A percentile compares a stretch with the other conserved stretches of the same genome.
Evolutionary conservation across 2,888 invertebrate species (phyloP).

Genomic region (Molanna angustata): DNA sequence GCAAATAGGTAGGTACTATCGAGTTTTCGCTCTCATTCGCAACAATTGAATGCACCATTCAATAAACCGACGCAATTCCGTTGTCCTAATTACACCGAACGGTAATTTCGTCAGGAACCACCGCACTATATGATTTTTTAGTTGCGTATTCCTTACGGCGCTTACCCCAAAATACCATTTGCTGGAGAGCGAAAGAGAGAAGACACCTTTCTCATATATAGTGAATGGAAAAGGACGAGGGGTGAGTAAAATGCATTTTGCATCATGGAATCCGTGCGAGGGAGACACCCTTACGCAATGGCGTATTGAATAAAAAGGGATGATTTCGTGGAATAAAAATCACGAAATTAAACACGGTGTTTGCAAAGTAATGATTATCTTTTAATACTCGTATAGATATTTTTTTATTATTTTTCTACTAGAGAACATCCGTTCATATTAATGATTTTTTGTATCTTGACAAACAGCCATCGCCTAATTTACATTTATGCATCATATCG

Average conservation of each 20-base stretch:
- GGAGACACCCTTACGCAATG: slow-evolving; percentile 26
- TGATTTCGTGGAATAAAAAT: slow-evolving; percentile 27
- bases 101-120: background rate
- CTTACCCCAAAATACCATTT: slow-evolving; percentile 31
- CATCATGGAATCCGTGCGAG: slow-evolving; percentile 27
- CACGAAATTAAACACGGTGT: slow-evolving; percentile 17
- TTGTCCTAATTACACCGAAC: no score
- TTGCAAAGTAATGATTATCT: no score
- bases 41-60: no score
- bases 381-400: no score
- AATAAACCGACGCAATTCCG: no score
- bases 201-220: slow-evolving; percentile 9
- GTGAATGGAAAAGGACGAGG: slow-evolving; percentile 23
- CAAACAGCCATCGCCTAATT: no score
- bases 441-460: no score
- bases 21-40: no score
- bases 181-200: slow-evolving; percentile 27
- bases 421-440: no score
- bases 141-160: slow-evolving; percentile 11
- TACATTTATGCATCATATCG: no score
- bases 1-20: no score
- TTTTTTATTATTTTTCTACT: no score
- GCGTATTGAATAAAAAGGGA: slow-evolving; percentile 29
- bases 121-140: slow-evolving; percentile 14
- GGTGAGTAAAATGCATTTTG: slow-evolving; percentile 32